Evolutionary conservation across 2,888 invertebrate genomes (phyloP), one percentile per base, ranked within the genome.

Genomic region (Drosophila aldrichi): DNA sequence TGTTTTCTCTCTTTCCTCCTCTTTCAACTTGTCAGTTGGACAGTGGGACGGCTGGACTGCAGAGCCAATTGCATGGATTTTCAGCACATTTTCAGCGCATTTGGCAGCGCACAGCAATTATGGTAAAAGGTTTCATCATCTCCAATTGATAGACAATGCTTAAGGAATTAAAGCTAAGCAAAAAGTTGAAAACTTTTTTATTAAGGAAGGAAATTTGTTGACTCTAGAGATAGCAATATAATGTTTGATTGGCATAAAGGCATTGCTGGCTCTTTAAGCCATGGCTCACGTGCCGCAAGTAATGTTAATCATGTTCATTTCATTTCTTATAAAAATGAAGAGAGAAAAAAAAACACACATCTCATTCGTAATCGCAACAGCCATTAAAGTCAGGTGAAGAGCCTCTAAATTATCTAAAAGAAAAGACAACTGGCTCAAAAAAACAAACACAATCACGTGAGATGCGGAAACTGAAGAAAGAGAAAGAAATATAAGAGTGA

Each of bases 51-150:
- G 2, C 10, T n/a, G 29, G 29, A 29, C 48, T n/a, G 29, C 0
- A 12, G 18, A 49, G 48, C 69, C 77, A 81, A 85, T 83, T 87
- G 87, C 75, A 69, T 60, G 63, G 65, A 83, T 83, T 78, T 82
- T 76, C 65, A 70, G 70, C 70, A 58, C 70, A 76, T 76, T 77
- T 74, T 48, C 59, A 59, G 46, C 54, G 79, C 72, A 75, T 81
- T 84, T 81, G 60, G 66, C 69, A 79, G 66, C 66, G 38, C 76
- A n/a, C 29, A 5, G 29, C 29, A 29, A 29, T 29, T 29, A 29
- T 29, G 29, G 29, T 8, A 29, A 29, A 29, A 5, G 20, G 25
- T 20, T 52, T 22, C 36, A 38, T 49, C 49, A 49, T 49, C 49
- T 49, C 32, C 49, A 49, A 49, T 49, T 34, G 49, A 49, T 49